phyloP scores from a whole-genome alignment of 2,797 vertebrate genomes.

The Acanthopagrus latus region DNA sequence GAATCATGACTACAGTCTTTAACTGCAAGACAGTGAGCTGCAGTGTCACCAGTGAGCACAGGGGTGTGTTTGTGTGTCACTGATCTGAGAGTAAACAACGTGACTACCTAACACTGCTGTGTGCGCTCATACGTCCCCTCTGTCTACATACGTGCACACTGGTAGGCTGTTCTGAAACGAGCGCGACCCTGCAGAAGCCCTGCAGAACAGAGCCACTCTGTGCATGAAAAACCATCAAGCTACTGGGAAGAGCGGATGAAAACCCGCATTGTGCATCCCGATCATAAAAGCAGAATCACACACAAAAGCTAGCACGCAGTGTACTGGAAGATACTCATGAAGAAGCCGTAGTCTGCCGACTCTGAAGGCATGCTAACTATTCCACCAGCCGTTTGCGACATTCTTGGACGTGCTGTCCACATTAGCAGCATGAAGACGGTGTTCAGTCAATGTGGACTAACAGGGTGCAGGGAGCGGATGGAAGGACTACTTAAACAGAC shows the following conservation, averaged over 20 bases:
- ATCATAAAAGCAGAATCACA: conserved; percentile 49
- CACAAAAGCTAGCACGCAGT: conserved; percentile 51
- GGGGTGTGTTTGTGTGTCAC: conserved; percentile 78
- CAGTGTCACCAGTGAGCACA: conserved; percentile 60
- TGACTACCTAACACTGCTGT: conserved; percentile 75
- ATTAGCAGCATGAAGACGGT: conserved; percentile 40
- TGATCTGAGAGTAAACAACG: conserved; percentile 78
- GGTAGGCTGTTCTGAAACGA: conserved; percentile 54
- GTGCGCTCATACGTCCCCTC: conserved; percentile 62
- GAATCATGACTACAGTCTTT: conserved; percentile 64
- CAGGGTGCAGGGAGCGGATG: conserved; percentile 67
- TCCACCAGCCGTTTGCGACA: conserved; percentile 81
- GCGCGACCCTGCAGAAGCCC: conserved; percentile 26
- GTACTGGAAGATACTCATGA: conserved; percentile 44
- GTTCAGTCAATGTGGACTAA: conserved; percentile 47
- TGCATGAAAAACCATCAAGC: conserved; percentile 35
- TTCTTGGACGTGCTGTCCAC: conserved; percentile 68
- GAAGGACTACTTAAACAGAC: conserved; percentile 39
- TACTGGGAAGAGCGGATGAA: conserved; percentile 45
- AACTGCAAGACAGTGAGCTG: conserved; percentile 59
- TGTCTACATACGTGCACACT: conserved; percentile 48
- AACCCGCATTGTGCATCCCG: conserved; percentile 49
- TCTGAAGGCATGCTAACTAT: conserved; percentile 77
- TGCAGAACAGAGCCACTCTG: conserved; percentile 57
- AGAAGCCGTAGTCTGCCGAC: conserved; percentile 38